A percentile compares a stretch with the other conserved stretches of the same genome.
phyloP scores from a whole-genome alignment of 2,888 invertebrate species.

The Nesidiocoris tenuis region DNA sequence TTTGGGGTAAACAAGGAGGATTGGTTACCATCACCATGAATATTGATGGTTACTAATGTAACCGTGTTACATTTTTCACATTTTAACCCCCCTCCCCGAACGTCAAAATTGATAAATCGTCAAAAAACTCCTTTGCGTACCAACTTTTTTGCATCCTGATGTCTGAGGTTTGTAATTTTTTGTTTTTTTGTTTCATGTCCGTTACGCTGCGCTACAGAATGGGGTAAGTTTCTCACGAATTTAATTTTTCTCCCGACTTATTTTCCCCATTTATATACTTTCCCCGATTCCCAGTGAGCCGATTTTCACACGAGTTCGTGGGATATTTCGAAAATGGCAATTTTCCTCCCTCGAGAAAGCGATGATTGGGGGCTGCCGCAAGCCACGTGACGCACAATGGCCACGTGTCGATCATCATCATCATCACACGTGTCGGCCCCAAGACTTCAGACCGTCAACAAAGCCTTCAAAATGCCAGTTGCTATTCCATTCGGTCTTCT shows the following conservation, averaged over 20 bases:
- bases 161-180: neutral
- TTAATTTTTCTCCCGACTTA: neutral
- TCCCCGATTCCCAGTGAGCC: neutral
- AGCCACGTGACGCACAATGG: neutral
- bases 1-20: too few relatives aligned
- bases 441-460: neutral
- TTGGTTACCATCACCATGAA: too few relatives aligned
- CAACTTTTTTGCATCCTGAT: neutral
- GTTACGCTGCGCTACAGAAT: neutral
- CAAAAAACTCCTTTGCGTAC: too few relatives aligned
- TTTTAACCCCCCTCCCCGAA: too few relatives aligned
- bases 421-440: neutral
- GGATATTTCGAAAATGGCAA: neutral
- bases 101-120: too few relatives aligned
- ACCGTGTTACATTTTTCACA: too few relatives aligned
- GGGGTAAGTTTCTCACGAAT: neutral
- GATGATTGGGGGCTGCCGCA: neutral
- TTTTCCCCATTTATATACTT: neutral
- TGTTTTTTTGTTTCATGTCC: constrained; percentile 6
- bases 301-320: neutral
- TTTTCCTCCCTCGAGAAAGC: neutral
- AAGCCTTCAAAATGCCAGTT: constrained; percentile 5
- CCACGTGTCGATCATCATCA: neutral
- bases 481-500: neutral
- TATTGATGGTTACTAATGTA: too few relatives aligned